phyloP scores from a whole-genome alignment of 2,888 invertebrate genomes.

The Cheilosia scutellata region DNA sequence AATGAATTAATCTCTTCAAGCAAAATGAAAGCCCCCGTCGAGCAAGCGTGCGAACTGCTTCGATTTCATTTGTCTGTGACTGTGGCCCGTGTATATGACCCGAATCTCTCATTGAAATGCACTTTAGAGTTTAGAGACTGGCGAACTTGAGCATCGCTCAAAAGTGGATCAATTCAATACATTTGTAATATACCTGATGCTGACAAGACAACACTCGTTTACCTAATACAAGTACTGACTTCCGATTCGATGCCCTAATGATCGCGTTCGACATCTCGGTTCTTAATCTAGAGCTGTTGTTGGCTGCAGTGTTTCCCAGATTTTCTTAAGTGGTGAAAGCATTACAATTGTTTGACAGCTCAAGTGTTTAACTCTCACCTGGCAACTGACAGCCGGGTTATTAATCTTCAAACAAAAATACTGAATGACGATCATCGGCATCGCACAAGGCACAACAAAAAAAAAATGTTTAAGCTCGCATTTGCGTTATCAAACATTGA shows the following conservation, averaged over 20 bases:
- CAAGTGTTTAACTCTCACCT: constrained; percentile 54
- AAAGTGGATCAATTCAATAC: constrained; percentile 32
- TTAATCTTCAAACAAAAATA: constrained; percentile 30
- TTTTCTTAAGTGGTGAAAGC: constrained; percentile 61
- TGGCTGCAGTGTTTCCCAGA: constrained; percentile 16
- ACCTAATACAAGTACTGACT: constrained; percentile 18
- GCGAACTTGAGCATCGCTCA: constrained; percentile 14
- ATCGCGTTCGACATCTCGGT: constrained; percentile 47
- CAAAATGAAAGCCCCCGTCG: constrained; percentile 36
- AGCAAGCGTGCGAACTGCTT: constrained; percentile 39
- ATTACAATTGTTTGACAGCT: constrained; percentile 6
- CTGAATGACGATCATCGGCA: constrained; percentile 7
- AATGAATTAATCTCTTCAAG: constrained; percentile 61
- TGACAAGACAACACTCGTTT: not conserved
- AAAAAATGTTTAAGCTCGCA: constrained; percentile 2
- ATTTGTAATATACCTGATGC: too few relatives aligned
- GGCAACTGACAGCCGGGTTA: constrained; percentile 50
- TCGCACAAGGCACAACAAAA: not conserved
- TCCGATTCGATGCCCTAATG: constrained; percentile 54
- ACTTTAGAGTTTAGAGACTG: constrained; percentile 34
- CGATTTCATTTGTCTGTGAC: constrained; percentile 36
- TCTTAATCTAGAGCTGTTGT: constrained; percentile 26
- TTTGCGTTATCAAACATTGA: constrained; percentile 44
- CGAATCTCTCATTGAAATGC: constrained; percentile 54
- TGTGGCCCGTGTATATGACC: constrained; percentile 49